Evolutionary conservation across 2,113 vertebrate species (phyloP), one percentile per base, ranked within the genome.

Genomic region (Thinocorus orbignyianus): DNA sequence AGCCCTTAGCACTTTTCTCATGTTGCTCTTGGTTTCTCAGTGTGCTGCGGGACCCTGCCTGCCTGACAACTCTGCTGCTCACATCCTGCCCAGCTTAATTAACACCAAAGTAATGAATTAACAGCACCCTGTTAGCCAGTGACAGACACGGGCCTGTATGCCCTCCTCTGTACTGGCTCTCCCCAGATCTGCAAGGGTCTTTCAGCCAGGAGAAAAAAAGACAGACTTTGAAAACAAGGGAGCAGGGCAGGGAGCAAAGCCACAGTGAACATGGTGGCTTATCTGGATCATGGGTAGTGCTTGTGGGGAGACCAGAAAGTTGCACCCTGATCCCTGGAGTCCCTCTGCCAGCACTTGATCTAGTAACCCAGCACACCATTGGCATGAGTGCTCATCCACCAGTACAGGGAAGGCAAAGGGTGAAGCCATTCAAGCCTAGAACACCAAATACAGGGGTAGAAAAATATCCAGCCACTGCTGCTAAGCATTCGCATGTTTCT

Each of bases 221-320:
- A 2, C 10, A 3, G 0, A 0, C 13, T 90, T 78, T 41, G 23
- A 66, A 72, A 90, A 37, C 10, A 0, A 41, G 8, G 7, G 51
- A 54, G 37, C n/a, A 71, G 6, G 39, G 58, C 2, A 3, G 30
- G 15, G 20, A 74, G 20, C 46, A 72, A 86, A 81, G 28, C 33
- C 61, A 60, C 25, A 30, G 41, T 0, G 7, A 86, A 19, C 0
- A 0, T 2, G 0, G 5, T 2, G 3, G 7, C 30, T 81, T 24
- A 14, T 20, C 16, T 3, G 2, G 39, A 10, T 81, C 11, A 7
- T 1, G 1, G 1, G 1, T 14, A 1, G 20, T 1, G 3, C 14
- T 61, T 22, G 0, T 2, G 4, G 16, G 14, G 25, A 54, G 41
- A n/a, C 23, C 44, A 51, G 33, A 51, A 73, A 24, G 5, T 37